Base-by-base conservation (phyloP, 2,888 invertebrate genomes). In the Drosophila mulleri region DNA sequence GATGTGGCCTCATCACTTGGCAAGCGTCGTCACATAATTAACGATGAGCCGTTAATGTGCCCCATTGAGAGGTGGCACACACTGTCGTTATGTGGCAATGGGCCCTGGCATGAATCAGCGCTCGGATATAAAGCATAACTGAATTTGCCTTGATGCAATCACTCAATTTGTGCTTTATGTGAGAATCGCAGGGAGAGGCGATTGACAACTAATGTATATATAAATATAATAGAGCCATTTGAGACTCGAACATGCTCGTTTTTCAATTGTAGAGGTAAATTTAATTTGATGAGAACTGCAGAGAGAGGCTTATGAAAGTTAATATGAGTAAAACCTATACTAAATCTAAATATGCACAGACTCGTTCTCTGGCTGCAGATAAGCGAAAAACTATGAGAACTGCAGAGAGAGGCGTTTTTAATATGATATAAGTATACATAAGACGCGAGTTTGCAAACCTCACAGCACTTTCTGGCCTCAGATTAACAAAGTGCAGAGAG, bases 1-100 rank as follows among this genome's bases (percentile, higher is more conserved):
- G 59, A 73, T 67, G 73, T 72, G 80, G 56, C 80, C 80, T 80
- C 58, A 69, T 67, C 83, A 58, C 60, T 79, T 56, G 66, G 16
- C 64, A 44, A 45, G 32, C 60, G 45, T 52, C 68, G 80, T 62
- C 80, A 63, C 70, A 42, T 62, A 71, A 75, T 83, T 80, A 81
- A 72, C 78, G 71, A 32, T 63, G 65, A 57, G 66, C 60, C 73
- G 82, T 67, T 73, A 82, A 83, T 75, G 64, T 18, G 57, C 70
- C 70, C 67, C 32, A 37, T 41, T 59, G 37, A 11, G 35, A 37
- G 39, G 39, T 41, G 39, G 44, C 44, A 41, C 12, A n/a, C 42
- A n/a, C 18, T 41, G 14, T 26, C 3, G 37, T 41, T 3, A 26
- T 56, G 41, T 12, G 29, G 53, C 37, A 47, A 48, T 48, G 23